Conservation (phyloP, 64 coral and sea anemone species). For the Actinia tenebrosa region DNA sequence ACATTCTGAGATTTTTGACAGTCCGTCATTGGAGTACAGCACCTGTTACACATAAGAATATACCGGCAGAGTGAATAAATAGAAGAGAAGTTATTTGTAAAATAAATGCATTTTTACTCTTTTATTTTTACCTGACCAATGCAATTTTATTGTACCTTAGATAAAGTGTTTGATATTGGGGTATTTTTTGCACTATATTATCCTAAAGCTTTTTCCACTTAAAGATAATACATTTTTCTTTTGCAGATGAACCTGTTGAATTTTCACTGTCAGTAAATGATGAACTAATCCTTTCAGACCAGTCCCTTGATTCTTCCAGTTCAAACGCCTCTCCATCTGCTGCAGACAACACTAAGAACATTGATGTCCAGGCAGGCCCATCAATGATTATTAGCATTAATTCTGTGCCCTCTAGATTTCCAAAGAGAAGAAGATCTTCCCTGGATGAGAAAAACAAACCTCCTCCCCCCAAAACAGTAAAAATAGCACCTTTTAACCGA, state of each 20-base stretch:
- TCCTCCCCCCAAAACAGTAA: constrained; percentile 4
- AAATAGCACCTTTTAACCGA: constrained; percentile 15
- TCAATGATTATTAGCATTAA: constrained; percentile 10
- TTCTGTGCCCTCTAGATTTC: not conserved
- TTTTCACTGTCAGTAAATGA: not conserved
- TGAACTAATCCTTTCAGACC: not conserved
- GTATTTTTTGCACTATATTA: no score
- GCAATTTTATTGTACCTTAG: no score
- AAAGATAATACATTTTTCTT: not conserved
- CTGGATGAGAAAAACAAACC: not conserved
- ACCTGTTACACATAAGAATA: no score
- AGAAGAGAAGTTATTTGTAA: no score
- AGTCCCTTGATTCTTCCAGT: not conserved
- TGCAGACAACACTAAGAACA: not conserved
- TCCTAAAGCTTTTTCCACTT: not conserved
- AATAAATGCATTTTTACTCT: no score
- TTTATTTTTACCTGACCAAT: no score
- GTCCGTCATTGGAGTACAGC: no score
- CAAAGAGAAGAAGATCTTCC: not conserved
- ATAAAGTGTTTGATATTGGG: no score
- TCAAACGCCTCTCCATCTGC: not conserved
- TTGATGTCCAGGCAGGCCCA: constrained; percentile 15
- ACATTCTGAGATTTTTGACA: no score
- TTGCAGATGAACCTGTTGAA: not conserved
- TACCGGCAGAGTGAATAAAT: no score